A percentile compares a stretch with the other conserved stretches of the same genome.
Evolutionary conservation across 2,113 vertebrate genomes (phyloP).

Genomic region (Isurus oxyrinchus): DNA sequence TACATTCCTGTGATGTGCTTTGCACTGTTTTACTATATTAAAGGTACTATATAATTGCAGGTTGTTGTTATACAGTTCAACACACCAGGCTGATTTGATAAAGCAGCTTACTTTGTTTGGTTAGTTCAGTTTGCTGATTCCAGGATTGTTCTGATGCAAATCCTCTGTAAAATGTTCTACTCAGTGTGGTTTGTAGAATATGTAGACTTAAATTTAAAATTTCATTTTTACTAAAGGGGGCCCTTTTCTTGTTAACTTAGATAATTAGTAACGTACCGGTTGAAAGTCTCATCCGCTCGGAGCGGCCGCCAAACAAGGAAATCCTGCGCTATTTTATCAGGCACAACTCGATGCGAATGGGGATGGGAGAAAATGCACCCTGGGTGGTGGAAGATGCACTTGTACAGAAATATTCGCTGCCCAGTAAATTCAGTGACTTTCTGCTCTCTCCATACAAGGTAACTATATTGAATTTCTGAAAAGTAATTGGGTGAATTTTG

Average conservation of each 20-base stretch:
- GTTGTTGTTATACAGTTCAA: background rate
- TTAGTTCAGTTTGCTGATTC: background rate
- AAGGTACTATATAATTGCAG: background rate
- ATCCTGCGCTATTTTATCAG: conserved; percentile 96
- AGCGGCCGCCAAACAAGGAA: conserved; percentile 95
- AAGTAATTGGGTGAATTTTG: background rate
- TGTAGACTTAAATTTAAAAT: background rate
- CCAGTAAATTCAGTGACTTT: conserved; percentile 96
- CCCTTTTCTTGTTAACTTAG: conserved; percentile 49
- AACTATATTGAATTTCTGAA: conserved; percentile 33
- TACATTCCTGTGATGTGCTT: background rate
- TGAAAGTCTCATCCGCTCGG: conserved; percentile 81
- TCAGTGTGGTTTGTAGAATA: background rate
- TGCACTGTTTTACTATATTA: no score
- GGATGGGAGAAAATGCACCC: conserved; percentile 82
- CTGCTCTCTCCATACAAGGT: conserved; percentile 94
- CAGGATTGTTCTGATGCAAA: background rate
- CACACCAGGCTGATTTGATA: background rate
- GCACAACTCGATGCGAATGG: conserved; percentile 79
- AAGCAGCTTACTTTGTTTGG: background rate
- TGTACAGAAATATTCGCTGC: conserved; percentile 86
- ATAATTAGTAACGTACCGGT: conserved; percentile 85
- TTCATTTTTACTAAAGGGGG: background rate
- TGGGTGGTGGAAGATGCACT: conserved; percentile 94
- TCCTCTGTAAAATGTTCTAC: background rate